Base-by-base conservation (phyloP, 2,888 invertebrate genomes). In the Agrotis ipsilon region DNA sequence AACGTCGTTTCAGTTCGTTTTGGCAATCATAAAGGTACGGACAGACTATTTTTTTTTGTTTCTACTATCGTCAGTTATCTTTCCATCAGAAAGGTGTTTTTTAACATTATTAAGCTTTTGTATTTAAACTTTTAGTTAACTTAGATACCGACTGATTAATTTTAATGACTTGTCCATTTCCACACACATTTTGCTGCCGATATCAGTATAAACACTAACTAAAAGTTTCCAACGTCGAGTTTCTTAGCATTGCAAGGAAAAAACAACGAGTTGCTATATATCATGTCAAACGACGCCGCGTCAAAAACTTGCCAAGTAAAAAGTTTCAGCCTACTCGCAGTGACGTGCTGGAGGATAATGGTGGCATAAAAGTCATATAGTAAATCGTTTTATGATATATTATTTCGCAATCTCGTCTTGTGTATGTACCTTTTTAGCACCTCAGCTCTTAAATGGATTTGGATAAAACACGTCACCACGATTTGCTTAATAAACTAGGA, bases 301-400 rank as follows among this genome's bases (percentile, higher is more conserved):
- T 78, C 68, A 78, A 68, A 49, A 82, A 78, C 75, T 80, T 65
- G 48, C 24, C 27, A 74, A 80, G 69, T 82, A 69, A 82, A 76
- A 82, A 80, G 65, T 74, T 78, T 67, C 13, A 64, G 70, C 74
- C 80, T 66, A 64, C 70, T 63, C 65, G 63, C 63, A 67, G 24
- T 68, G 68, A 74, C 63, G 27, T 57, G 60, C 59, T 9, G 18
- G 57, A n/a, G 58, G 62, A 63, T 78, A 78, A 82, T 78, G 64
- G 70, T 43, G 60, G 63, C 68, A 74, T 80, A 54, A 71, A 69
- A 81, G 52, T 80, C 70, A 51, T 64, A 60, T 61, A 63, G 66
- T 39, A 52, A 71, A 76, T 71, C 48, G 66, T 51, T 78, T 78
- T 80, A 80, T 78, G 71, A 75, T 70, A 52, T 80, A 75, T 75